A percentile compares a stretch with the other conserved stretches of the same genome.
These are phyloP conservation scores for Strigops habroptila DNA, from an alignment of 2,113 vertebrate genomes.

Conservation along the genomic window DNA sequence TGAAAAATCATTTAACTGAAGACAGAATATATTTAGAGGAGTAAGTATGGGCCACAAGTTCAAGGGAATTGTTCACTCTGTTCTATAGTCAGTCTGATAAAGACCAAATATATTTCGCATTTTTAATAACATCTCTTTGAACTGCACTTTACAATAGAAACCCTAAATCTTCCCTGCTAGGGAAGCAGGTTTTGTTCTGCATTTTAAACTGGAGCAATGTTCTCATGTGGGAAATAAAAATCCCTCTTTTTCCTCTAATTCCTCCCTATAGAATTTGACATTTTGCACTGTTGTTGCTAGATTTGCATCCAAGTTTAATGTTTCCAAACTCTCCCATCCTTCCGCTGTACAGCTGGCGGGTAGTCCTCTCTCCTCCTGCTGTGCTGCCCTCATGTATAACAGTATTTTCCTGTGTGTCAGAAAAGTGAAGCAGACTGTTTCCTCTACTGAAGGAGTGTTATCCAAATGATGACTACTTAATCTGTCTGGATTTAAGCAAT, in stretches of 20 bases:
- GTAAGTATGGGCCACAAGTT: neutral
- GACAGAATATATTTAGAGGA: neutral
- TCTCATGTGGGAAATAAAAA: neutral
- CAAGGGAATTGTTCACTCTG: neutral
- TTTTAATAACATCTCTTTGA: neutral
- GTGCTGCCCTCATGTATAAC: neutral
- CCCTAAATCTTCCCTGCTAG: neutral
- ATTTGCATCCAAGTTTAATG: neutral
- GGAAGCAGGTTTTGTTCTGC: neutral
- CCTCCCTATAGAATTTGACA: neutral
- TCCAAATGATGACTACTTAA: neutral
- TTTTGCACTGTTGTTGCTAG: neutral
- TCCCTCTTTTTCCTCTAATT: neutral
- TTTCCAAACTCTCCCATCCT: neutral
- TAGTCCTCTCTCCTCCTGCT: neutral
- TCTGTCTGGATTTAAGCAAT: constrained; percentile 19
- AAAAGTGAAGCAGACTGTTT: neutral
- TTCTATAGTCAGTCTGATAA: neutral
- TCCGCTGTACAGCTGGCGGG: neutral
- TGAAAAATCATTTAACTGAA: neutral
- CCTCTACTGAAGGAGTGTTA: neutral
- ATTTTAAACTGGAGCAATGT: neutral
- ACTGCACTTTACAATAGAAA: neutral
- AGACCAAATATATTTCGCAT: neutral
- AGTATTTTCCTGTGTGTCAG: neutral